Evolutionary conservation across 2,888 invertebrate species (phyloP), one percentile per base, ranked within the genome.

Genomic region (Agrenia bidenticulata): DNA sequence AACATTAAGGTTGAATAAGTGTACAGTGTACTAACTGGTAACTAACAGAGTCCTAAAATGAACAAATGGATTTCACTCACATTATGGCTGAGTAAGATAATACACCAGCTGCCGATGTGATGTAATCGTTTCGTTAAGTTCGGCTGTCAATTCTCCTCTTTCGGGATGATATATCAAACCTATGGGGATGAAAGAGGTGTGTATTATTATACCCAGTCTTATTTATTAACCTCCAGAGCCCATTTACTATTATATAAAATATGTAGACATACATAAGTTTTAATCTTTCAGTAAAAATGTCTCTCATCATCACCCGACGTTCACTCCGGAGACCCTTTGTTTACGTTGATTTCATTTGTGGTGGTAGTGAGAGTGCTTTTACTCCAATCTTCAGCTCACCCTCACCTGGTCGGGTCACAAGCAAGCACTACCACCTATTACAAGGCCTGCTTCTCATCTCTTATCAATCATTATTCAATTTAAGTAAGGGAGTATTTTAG

Each of bases 21-120:
- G 32, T 32, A 32, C 32, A 32, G 32, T n/a, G n/a, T 32, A 32
- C 32, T 13, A 7, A 45, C 21, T 45, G 45, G 45, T 7, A 15
- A 45, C 4, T 19, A 32, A 45, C 23, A 23, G 32, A 55, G 55
- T 15, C 55, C 24, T 7, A 32, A 55, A 55, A 27, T 55, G 55
- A 55, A 55, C 55, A 55, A 55, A 55, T 55, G 55, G 32, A 55
- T 26, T 45, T 45, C 45, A 7, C 7, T 51, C 19, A 9, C 51
- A 51, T 26, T 7, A 19, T 45, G 45, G n/a, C 45, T 19, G 45
- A 21, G 51, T 21, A 55, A 55, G 55, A 55, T 55, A 55, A 55
- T 55, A 55, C 55, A 55, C 55, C 55, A 55, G 55, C 55, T 55
- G 55, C 55, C 24, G 51, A 51, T 51, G 15, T 55, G 55, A 55